Percentiles rank a stretch among this genome's conserved stretches.
Evolutionary conservation across 2,113 vertebrate species (phyloP).

Genomic region (Nycticebus coucang): DNA sequence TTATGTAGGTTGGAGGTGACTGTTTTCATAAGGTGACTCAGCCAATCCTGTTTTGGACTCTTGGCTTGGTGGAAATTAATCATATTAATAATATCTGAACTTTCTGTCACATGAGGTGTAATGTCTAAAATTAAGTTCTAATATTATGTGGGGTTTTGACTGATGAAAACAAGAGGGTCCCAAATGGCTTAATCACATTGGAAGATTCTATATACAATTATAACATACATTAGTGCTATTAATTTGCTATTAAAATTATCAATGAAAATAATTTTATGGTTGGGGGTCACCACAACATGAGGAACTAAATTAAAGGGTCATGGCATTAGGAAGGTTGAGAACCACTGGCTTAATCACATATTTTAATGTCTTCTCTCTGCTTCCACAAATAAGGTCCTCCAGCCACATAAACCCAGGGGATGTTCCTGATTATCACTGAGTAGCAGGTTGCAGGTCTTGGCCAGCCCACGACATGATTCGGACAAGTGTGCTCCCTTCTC

Average conservation of each 20-base stretch:
- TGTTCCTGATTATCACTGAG: background rate
- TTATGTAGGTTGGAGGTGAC: background rate
- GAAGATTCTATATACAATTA: slow-evolving; percentile 70
- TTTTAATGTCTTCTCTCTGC: background rate
- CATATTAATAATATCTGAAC: background rate
- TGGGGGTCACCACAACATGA: no score
- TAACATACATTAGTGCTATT: slow-evolving; percentile 74
- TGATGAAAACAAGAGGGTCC: background rate
- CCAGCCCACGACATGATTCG: background rate
- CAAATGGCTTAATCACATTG: background rate
- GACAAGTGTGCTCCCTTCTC: background rate
- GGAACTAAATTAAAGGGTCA: no score
- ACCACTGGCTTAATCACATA: background rate
- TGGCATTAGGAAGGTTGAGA: no score
- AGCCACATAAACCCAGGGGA: background rate
- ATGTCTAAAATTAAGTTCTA: background rate
- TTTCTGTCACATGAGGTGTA: background rate
- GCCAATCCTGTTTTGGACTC: background rate
- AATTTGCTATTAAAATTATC: slow-evolving; percentile 64
- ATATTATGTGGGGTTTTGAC: background rate
- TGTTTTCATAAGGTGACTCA: background rate
- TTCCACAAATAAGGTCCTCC: background rate
- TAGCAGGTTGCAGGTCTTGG: background rate
- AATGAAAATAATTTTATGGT: no score
- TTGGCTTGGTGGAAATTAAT: background rate